These are phyloP conservation scores for Lagenorhynchus albirostris DNA, from an alignment of 2,113 vertebrate genomes.

Conservation along the genomic window DNA sequence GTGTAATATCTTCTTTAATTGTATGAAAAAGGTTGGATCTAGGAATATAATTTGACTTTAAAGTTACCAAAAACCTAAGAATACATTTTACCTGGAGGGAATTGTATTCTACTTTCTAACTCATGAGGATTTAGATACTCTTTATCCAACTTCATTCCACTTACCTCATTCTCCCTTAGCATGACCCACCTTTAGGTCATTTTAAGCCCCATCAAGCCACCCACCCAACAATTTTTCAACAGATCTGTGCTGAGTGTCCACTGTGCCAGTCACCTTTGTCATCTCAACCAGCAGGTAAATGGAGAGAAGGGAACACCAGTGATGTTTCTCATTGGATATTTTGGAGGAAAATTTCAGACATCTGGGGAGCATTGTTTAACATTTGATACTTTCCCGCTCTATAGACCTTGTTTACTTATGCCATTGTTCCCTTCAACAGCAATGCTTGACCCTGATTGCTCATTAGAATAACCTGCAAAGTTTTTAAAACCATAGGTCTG, in stretches of 20 bases:
- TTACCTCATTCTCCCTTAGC: neutral
- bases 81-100: neutral
- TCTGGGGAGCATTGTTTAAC: neutral
- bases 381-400: neutral
- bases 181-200: neutral
- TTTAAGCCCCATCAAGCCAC: neutral
- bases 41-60: constrained; percentile 17
- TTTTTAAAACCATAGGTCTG: neutral
- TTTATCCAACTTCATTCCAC: neutral
- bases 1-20: neutral
- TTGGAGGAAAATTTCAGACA: neutral
- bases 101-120: constrained; percentile 14
- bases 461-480: neutral
- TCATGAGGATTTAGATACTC: neutral
- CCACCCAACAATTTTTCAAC: neutral
- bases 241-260: neutral
- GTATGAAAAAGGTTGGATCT: neutral
- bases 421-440: neutral
- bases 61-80: neutral
- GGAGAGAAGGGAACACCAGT: neutral
- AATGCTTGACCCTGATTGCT: neutral
- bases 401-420: neutral
- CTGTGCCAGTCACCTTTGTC: neutral
- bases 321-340: neutral
- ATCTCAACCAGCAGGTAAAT: neutral